Evolutionary conservation across 2,797 vertebrate species (phyloP).

Genomic region (Harpagifer antarcticus): DNA sequence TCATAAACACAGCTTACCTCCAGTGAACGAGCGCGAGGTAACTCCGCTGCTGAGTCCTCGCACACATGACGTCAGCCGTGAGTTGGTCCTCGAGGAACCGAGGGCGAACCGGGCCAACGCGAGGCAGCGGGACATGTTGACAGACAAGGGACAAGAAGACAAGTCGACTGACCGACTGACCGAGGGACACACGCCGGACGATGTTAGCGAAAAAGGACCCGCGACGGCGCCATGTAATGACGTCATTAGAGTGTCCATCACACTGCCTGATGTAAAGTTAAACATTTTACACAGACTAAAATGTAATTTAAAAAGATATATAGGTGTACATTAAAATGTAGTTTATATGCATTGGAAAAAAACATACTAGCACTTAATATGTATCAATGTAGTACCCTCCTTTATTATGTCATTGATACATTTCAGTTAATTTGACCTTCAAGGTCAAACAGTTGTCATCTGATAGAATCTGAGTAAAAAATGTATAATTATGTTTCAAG

Average conservation of each 20-base stretch:
- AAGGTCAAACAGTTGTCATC: slow-evolving; percentile 48
- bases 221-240: slow-evolving; percentile 55
- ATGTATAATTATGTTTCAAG: neutral
- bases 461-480: neutral
- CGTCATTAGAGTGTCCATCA: slow-evolving; percentile 31
- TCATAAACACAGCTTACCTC: slow-evolving; percentile 62
- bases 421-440: slow-evolving; percentile 6
- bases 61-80: slow-evolving; percentile 37
- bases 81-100: slow-evolving; percentile 36
- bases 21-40: slow-evolving; percentile 32
- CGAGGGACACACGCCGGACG: slow-evolving; percentile 45
- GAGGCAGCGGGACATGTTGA: slow-evolving; percentile 80
- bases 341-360: neutral
- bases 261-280: slow-evolving; percentile 59
- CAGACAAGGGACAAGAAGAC: neutral
- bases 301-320: neutral
- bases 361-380: fast-evolving
- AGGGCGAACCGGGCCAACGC: slow-evolving; percentile 71
- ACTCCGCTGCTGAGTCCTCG: slow-evolving; percentile 49
- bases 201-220: slow-evolving; percentile 38
- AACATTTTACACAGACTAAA: neutral
- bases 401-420: neutral
- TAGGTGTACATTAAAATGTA: neutral
- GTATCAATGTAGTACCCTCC: fast-evolving
- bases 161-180: slow-evolving; percentile 37